Evolutionary conservation across 2,113 vertebrate species (phyloP).

Genomic region (Potamarius usumacintae): DNA sequence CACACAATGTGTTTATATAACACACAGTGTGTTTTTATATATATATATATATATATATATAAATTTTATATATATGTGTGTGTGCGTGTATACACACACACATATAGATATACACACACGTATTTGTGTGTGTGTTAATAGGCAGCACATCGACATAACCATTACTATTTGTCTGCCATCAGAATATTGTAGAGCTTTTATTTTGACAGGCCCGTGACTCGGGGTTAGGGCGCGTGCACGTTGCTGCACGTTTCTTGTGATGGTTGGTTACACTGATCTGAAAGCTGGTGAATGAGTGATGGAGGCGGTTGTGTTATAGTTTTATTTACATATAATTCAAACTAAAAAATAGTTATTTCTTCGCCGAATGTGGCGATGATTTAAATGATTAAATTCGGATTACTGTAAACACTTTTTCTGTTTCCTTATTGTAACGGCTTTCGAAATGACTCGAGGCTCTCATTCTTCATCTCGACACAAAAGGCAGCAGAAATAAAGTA

Average conservation of each 20-base stretch:
- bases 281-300: background rate
- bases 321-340: background rate
- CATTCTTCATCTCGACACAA: background rate
- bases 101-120: too few species aligned
- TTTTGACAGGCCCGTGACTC: background rate
- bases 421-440: background rate
- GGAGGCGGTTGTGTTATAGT: background rate
- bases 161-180: background rate
- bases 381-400: background rate
- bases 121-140: background rate
- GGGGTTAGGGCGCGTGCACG: background rate
- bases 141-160: background rate
- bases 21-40: too few species aligned
- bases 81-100: too few species aligned
- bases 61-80: too few species aligned
- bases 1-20: too few species aligned
- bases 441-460: background rate
- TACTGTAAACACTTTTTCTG: background rate
- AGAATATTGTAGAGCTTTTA: background rate
- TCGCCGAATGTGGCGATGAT: background rate
- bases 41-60: too few species aligned
- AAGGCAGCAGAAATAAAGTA: background rate
- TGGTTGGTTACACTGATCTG: background rate
- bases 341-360: background rate
- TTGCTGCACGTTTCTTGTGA: background rate